A percentile compares a stretch with the other conserved stretches of the same genome.
Conservation (phyloP, 2,797 vertebrate species). For the Hyperoplus immaculatus region DNA sequence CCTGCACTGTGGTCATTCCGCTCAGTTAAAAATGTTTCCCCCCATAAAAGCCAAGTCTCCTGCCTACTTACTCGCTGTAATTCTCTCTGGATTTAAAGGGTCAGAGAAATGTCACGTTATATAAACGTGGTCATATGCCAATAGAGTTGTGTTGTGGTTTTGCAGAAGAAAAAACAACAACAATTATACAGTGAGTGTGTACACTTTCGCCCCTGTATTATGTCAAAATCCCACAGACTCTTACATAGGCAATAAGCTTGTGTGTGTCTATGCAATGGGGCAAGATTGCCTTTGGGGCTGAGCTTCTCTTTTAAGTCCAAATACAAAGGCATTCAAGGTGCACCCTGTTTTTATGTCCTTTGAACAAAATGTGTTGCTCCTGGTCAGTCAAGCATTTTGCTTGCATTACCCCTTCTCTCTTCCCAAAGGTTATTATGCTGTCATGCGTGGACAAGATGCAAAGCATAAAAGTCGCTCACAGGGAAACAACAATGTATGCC, state of each 20-base stretch:
- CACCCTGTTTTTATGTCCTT: slow-evolving; percentile 22
- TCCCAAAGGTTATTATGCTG: slow-evolving; percentile 19
- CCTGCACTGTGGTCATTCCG: background rate
- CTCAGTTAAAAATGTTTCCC: background rate
- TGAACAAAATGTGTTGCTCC: slow-evolving; percentile 12
- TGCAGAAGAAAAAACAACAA: slow-evolving; percentile 9
- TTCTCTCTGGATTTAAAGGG: slow-evolving; percentile 12
- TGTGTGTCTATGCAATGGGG: slow-evolving; percentile 33
- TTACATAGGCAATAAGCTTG: slow-evolving; percentile 13
- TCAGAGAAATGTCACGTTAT: slow-evolving; percentile 1
- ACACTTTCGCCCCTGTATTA: background rate
- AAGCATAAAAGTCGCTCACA: background rate
- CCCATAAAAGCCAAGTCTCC: background rate
- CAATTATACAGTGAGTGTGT: background rate
- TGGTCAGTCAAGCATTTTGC: background rate
- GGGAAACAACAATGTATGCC: background rate
- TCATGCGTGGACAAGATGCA: background rate
- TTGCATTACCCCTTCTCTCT: background rate
- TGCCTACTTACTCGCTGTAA: background rate
- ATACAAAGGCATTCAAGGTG: slow-evolving; percentile 43
- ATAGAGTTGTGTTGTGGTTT: background rate
- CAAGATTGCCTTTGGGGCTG: slow-evolving; percentile 9
- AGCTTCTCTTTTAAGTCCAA: slow-evolving; percentile 34
- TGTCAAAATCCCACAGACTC: slow-evolving; percentile 6
- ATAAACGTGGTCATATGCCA: background rate